phyloP scores from a whole-genome alignment of 2,113 vertebrate genomes.

The Tympanuchus pallidicinctus region DNA sequence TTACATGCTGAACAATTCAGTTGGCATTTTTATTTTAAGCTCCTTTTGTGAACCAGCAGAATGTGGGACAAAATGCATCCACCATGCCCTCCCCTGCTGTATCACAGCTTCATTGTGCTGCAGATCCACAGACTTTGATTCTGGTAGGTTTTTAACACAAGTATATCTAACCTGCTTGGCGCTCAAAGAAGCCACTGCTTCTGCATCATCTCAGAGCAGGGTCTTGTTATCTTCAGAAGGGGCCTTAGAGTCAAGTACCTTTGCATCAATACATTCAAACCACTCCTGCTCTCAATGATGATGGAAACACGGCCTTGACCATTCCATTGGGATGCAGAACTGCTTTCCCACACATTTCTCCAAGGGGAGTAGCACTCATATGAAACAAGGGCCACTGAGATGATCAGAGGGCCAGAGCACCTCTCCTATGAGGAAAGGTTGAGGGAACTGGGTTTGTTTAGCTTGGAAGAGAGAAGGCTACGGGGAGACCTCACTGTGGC shows the following conservation, averaged over 20 bases:
- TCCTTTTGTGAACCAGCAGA: conserved; percentile 2
- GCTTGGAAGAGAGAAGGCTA: too few relatives aligned
- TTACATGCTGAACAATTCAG: neutral
- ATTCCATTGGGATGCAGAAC: neutral
- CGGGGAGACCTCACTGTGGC: too few relatives aligned
- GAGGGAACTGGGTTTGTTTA: too few relatives aligned
- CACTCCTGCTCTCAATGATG: neutral
- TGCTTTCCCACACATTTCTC: neutral
- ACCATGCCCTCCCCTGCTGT: neutral
- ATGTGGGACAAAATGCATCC: neutral
- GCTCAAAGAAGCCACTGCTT: neutral
- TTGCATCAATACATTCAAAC: neutral
- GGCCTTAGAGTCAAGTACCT: neutral
- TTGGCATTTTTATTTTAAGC: conserved; percentile 17
- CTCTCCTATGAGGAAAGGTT: too few relatives aligned
- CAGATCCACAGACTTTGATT: neutral
- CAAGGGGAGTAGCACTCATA: neutral
- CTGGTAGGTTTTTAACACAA: neutral
- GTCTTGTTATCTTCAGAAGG: neutral
- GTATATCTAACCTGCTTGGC: neutral
- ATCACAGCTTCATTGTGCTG: neutral
- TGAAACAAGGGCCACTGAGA: neutral
- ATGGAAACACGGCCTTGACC: neutral
- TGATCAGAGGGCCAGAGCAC: too few relatives aligned
- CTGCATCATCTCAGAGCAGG: neutral